phyloP scores from a whole-genome alignment of 1,140 invertebrate genomes.

The Acromyrmex heyeri region DNA sequence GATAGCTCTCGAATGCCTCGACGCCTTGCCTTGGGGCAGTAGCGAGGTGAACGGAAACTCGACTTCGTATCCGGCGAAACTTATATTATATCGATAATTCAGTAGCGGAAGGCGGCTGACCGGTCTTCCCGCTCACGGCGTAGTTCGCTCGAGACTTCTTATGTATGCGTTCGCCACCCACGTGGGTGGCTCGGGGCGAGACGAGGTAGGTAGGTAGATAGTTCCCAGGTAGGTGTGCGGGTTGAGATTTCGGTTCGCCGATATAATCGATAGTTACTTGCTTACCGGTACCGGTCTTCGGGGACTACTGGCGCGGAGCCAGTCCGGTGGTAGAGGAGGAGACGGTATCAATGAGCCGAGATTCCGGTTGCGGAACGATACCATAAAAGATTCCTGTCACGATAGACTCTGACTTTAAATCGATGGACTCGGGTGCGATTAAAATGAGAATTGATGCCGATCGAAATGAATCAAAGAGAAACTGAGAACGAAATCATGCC shows the following conservation, averaged over 20 bases:
- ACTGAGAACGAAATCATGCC: neutral
- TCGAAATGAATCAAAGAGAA: neutral
- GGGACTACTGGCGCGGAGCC: constrained; percentile 17
- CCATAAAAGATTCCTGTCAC: constrained; percentile 38
- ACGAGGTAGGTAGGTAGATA: constrained; percentile 11
- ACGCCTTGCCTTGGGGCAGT: neutral
- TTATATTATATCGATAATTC: constrained; percentile 77
- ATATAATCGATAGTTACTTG: constrained; percentile 59
- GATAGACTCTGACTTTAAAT: constrained; percentile 22
- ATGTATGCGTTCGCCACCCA: constrained; percentile 24
- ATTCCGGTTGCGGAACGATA: constrained; percentile 42
- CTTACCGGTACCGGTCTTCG: constrained; percentile 56
- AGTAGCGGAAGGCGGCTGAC: constrained; percentile 49
- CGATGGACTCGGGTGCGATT: neutral
- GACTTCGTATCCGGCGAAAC: constrained; percentile 64
- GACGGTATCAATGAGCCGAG: constrained; percentile 26
- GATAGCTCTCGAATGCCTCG: constrained; percentile 56
- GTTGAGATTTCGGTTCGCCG: constrained; percentile 37
- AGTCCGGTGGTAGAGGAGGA: neutral
- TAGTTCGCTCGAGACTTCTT: constrained; percentile 51
- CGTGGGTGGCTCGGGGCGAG: constrained; percentile 34
- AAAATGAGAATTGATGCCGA: constrained; percentile 2
- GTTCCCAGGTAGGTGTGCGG: constrained; percentile 19
- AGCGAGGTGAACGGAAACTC: constrained; percentile 61
- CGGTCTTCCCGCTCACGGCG: constrained; percentile 55